Conservation (phyloP, 2,113 vertebrate species). For the Serinus canaria region DNA sequence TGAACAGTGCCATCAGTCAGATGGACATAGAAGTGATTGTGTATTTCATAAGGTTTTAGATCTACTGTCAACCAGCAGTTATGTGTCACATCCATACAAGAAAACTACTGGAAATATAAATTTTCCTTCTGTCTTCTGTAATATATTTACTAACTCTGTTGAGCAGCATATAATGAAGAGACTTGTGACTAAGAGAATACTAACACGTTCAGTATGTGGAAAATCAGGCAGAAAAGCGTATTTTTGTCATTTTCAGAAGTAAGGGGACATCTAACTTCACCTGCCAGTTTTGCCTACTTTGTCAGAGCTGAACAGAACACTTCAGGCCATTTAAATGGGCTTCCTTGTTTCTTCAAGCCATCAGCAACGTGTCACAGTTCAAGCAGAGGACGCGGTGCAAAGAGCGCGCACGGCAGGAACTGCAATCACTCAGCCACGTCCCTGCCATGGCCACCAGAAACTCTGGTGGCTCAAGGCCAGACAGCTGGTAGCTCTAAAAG, state of each 20-base stretch:
- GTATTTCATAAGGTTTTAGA: slow-evolving; percentile 37
- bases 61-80: slow-evolving; percentile 26
- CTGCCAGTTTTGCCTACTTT: not conserved
- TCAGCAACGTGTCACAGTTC: not conserved
- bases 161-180: not conserved
- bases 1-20: slow-evolving; percentile 42
- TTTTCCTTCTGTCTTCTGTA: not conserved
- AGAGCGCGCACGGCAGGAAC: not conserved
- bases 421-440: not conserved
- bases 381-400: not conserved
- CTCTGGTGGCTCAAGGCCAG: not conserved
- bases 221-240: not conserved
- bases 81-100: not conserved
- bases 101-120: slow-evolving; percentile 18
- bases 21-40: not conserved
- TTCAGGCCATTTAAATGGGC: not conserved
- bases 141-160: not conserved
- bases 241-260: not conserved
- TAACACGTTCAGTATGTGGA: not conserved
- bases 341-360: not conserved
- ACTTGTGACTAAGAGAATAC: not conserved
- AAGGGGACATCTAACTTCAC: not conserved
- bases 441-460: not conserved
- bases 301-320: not conserved
- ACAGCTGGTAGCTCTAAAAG: not conserved